These are phyloP conservation scores for Stomatorhinus ivindoensis DNA, from an alignment of 2,113 vertebrate species.

Conservation along the genomic window DNA sequence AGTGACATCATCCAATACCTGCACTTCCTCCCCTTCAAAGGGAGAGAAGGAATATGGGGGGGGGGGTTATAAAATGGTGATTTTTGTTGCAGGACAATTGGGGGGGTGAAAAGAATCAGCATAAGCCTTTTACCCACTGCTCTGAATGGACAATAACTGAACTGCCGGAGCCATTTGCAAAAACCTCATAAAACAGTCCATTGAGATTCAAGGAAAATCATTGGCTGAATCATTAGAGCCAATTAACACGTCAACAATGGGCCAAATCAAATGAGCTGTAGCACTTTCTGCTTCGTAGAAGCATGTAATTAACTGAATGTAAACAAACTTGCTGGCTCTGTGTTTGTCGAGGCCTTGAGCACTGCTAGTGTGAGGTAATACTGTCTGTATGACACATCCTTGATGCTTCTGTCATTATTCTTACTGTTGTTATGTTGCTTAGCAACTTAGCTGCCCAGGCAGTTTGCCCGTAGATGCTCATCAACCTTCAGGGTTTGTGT, in stretches of 20 bases:
- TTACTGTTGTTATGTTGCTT: background rate
- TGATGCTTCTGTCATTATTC: background rate
- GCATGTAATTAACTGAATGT: background rate
- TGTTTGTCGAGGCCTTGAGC: background rate
- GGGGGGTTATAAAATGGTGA: background rate
- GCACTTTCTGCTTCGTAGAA: background rate
- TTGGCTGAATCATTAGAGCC: background rate
- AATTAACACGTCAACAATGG: background rate
- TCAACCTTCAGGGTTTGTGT: background rate
- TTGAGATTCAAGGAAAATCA: background rate
- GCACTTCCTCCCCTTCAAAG: conserved; percentile 43
- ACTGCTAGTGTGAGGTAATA: background rate
- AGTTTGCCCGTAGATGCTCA: background rate
- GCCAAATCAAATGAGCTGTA: background rate
- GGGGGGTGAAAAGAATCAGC: background rate
- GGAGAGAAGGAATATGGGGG: background rate
- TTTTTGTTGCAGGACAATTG: background rate
- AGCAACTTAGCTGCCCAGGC: background rate
- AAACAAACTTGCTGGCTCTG: background rate
- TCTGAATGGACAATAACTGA: background rate
- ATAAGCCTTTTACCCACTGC: background rate
- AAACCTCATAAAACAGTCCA: background rate
- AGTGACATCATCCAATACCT: conserved; percentile 14
- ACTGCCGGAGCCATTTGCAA: background rate
- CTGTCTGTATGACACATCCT: background rate